Conservation (phyloP, 2,113 vertebrate genomes). For the Callionymus lyra region DNA sequence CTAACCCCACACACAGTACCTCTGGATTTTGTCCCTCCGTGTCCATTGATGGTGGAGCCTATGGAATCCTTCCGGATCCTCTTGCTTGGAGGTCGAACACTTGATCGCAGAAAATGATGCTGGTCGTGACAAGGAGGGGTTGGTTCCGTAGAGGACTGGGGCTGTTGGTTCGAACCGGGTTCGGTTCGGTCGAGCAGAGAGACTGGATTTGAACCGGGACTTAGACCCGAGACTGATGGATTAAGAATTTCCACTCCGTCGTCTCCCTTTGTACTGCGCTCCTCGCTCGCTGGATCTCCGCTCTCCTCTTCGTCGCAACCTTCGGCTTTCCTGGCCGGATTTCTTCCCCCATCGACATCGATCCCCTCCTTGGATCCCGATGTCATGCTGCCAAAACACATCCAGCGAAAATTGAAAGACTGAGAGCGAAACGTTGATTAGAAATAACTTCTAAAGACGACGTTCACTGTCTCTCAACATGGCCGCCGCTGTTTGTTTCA, state of each 20-base stretch:
- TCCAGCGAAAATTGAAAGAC: constrained; percentile 34
- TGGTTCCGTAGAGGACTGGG: constrained; percentile 57
- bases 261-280: constrained; percentile 82
- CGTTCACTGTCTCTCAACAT: constrained; percentile 88
- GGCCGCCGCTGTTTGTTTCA: constrained; percentile 99
- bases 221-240: constrained; percentile 60
- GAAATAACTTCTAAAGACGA: constrained; percentile 69
- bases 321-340: constrained; percentile 77
- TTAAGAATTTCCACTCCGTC: constrained; percentile 72
- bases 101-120: constrained; percentile 98
- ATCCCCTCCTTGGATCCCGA: constrained; percentile 83
- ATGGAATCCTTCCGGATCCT: constrained; percentile 89
- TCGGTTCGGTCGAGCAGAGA: constrained; percentile 53
- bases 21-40: constrained; percentile 74
- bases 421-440: constrained; percentile 36
- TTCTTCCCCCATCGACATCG: constrained; percentile 81
- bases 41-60: constrained; percentile 72
- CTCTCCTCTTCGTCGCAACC: constrained; percentile 81
- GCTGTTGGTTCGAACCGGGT: constrained; percentile 35
- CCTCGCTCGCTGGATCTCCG: constrained; percentile 82
- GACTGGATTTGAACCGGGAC: constrained; percentile 58
- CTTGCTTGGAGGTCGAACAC: constrained; percentile 95
- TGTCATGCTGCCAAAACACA: constrained; percentile 83
- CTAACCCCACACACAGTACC: constrained; percentile 51
- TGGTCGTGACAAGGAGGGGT: constrained; percentile 82